These are phyloP conservation scores for Mustela nigripes DNA, from an alignment of 2,113 vertebrate genomes.

Conservation along the genomic window DNA sequence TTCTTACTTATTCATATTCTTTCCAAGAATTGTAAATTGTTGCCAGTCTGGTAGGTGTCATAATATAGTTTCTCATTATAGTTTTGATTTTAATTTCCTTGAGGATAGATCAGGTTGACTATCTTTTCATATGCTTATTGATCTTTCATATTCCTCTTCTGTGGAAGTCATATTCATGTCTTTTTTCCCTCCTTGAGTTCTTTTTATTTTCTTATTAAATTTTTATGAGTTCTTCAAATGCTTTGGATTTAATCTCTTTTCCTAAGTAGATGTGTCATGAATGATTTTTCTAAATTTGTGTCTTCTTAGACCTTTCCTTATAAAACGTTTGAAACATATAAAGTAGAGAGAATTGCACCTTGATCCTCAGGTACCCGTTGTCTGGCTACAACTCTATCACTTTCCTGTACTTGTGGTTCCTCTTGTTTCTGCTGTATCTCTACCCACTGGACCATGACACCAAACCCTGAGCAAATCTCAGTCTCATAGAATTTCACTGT, in stretches of 20 bases:
- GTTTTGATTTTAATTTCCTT: constrained; percentile 48
- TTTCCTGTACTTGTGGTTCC: background rate
- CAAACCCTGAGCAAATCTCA: background rate
- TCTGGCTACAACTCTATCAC: too few species aligned
- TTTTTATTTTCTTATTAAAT: background rate
- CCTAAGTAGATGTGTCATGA: background rate
- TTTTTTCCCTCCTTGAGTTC: background rate
- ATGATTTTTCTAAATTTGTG: background rate
- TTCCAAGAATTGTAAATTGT: background rate
- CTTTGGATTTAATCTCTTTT: background rate
- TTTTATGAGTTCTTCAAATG: constrained; percentile 36
- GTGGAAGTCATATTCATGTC: background rate
- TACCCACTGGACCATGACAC: background rate
- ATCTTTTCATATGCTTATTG: background rate
- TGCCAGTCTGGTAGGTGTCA: background rate
- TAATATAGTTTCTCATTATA: background rate
- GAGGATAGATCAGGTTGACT: background rate
- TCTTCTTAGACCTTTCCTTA: background rate
- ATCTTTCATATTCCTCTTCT: constrained; percentile 10
- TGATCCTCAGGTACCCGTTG: rapidly evolving
- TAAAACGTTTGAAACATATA: background rate
- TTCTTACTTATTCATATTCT: background rate
- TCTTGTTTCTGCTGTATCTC: background rate
- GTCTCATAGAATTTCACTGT: background rate
- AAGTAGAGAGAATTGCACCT: background rate